A percentile compares a stretch with the other conserved stretches of the same genome.
Evolutionary conservation across 2,113 vertebrate species (phyloP).

Genomic region (Sorex araneus): DNA sequence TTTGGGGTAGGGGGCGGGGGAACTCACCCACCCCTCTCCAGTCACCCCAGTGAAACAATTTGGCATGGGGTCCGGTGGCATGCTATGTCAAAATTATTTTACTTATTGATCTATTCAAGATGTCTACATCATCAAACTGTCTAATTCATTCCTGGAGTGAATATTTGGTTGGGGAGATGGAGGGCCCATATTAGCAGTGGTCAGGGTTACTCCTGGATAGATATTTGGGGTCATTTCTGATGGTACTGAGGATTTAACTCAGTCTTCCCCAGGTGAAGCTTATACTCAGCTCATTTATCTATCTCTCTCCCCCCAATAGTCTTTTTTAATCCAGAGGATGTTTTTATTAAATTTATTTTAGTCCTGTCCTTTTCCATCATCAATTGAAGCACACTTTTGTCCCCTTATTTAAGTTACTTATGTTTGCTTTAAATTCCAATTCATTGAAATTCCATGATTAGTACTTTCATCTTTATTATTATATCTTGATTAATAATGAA

Average conservation of each 20-base stretch:
- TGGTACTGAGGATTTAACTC: too few species aligned
- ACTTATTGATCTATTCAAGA: neutral
- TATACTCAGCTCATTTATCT: too few species aligned
- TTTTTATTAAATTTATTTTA: constrained; percentile 11
- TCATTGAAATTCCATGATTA: neutral
- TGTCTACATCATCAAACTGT: neutral
- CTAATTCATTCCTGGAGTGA: constrained; percentile 12
- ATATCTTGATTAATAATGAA: constrained; percentile 27
- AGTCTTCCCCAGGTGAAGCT: too few species aligned
- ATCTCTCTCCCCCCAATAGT: neutral
- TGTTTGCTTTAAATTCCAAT: constrained; percentile 12
- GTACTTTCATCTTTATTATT: constrained; percentile 34
- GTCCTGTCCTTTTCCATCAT: constrained; percentile 22
- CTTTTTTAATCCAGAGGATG: constrained; percentile 5
- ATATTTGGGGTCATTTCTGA: too few species aligned
- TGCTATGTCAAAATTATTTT: constrained; percentile 13
- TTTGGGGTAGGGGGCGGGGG: too few species aligned
- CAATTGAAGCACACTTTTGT: constrained; percentile 43
- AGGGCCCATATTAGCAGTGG: too few species aligned
- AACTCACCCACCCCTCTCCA: too few species aligned
- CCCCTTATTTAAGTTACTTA: constrained; percentile 7
- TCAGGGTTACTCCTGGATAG: too few species aligned
- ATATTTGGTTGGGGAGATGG: too few species aligned
- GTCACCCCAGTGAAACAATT: too few species aligned
- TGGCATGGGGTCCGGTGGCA: too few species aligned